Conservation (phyloP, 2,888 invertebrate genomes). For the Oxycera nigricornis region DNA sequence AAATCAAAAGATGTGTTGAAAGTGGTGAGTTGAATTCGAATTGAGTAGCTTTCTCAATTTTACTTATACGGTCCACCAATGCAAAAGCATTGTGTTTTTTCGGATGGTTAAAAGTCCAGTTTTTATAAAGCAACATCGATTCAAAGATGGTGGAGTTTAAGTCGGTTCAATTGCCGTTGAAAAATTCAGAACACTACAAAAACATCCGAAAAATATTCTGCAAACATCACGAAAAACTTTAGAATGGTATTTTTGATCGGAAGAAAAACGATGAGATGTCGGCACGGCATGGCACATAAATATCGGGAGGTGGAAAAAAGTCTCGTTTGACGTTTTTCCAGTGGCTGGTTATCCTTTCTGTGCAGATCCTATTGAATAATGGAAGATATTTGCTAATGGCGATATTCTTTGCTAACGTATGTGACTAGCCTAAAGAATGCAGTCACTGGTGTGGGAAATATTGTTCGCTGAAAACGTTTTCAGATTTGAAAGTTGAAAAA, state of each 20-base stretch:
- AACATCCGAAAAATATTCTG: constrained; percentile 26
- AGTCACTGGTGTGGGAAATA: too few species aligned
- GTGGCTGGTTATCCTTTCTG: background rate
- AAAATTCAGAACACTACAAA: constrained; percentile 7
- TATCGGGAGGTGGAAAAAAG: background rate
- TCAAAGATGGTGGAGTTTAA: background rate
- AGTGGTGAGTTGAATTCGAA: too few species aligned
- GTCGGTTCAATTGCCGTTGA: background rate
- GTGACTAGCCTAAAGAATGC: too few species aligned
- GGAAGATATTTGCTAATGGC: too few species aligned
- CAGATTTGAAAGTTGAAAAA: too few species aligned
- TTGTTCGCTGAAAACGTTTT: too few species aligned
- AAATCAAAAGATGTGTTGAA: too few species aligned
- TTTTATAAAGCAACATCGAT: too few species aligned
- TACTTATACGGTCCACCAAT: too few species aligned
- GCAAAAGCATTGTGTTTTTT: background rate
- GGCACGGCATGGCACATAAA: constrained; percentile 18
- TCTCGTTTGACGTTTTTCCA: background rate
- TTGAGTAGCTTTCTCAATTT: too few species aligned
- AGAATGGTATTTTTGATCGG: background rate
- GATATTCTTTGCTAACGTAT: too few species aligned
- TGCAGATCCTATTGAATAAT: constrained; percentile 4
- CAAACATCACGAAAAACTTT: constrained; percentile 3
- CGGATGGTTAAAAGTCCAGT: too few species aligned
- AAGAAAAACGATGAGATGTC: background rate